A percentile compares a stretch with the other conserved stretches of the same genome.
Evolutionary conservation across 1,140 invertebrate species (phyloP).

Genomic region (Drosophila malerkotliana): DNA sequence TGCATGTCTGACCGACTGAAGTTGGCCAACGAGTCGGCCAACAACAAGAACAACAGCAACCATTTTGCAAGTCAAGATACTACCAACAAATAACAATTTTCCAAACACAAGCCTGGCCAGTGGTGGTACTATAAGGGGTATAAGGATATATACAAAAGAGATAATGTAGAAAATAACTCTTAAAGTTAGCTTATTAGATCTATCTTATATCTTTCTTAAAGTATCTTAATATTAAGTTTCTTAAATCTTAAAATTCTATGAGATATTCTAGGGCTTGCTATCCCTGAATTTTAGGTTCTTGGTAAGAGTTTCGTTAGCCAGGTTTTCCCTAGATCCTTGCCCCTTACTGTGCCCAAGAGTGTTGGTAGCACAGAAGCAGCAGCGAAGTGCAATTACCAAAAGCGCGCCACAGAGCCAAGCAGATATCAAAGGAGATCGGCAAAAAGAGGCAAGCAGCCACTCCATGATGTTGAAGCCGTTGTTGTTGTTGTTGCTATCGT

Average conservation of each 20-base stretch:
- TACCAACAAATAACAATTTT: slow-evolving; percentile 69
- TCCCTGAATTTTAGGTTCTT: too few relatives aligned
- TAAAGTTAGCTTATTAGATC: too few relatives aligned
- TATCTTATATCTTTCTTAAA: too few relatives aligned
- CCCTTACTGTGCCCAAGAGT: slow-evolving; percentile 15
- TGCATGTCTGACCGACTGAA: slow-evolving; percentile 75
- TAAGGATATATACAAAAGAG: not conserved
- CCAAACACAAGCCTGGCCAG: slow-evolving; percentile 37
- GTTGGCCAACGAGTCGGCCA: slow-evolving; percentile 58
- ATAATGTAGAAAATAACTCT: too few relatives aligned
- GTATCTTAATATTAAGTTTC: too few relatives aligned
- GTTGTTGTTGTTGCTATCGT: slow-evolving; percentile 3
- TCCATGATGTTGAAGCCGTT: slow-evolving; percentile 9
- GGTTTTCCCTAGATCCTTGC: not conserved
- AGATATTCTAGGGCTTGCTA: too few relatives aligned
- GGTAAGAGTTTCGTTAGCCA: not conserved
- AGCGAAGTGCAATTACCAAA: slow-evolving; percentile 71
- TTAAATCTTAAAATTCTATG: too few relatives aligned
- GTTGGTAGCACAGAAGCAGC: slow-evolving; percentile 70
- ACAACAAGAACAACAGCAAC: slow-evolving; percentile 20
- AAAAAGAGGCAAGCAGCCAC: slow-evolving; percentile 16
- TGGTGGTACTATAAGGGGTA: slow-evolving; percentile 1
- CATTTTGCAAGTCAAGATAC: slow-evolving; percentile 17
- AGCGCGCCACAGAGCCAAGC: slow-evolving; percentile 58
- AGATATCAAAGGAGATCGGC: slow-evolving; percentile 67